Evolutionary conservation across 2,888 invertebrate species (phyloP), one percentile per base, ranked within the genome.

Genomic region (Empis stercorea): DNA sequence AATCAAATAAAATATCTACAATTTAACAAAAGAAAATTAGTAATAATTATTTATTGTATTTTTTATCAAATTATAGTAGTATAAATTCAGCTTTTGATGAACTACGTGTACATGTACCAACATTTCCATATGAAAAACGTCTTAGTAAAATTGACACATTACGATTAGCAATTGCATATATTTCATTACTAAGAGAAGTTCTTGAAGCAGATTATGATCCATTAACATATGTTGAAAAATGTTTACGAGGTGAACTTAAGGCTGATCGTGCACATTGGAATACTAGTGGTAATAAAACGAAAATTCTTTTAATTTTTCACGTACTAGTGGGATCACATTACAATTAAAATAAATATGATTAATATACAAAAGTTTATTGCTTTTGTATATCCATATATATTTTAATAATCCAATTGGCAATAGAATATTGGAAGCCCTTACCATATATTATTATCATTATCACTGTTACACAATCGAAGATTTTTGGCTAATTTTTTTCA

Each of bases 21-120:
- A 32, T n/a, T n/a, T n/a, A n/a, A n/a, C n/a, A n/a, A n/a, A n/a
- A n/a, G n/a, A n/a, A n/a, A n/a, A n/a, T n/a, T n/a, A n/a, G n/a
- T n/a, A n/a, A n/a, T n/a, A n/a, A n/a, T n/a, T n/a, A n/a, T n/a
- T n/a, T n/a, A n/a, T n/a, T n/a, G n/a, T n/a, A n/a, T n/a, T n/a
- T n/a, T n/a, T n/a, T n/a, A n/a, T n/a, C n/a, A 57, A 49, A 66
- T 72, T 82, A 78, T 81, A 89, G 88, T 84, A 96, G 94, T 81
- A 97, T 97, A 76, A 94, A 94, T 82, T 91, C 92, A 72, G 96
- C 95, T 70, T 96, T 96, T 79, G 95, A 97, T 76, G 95, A 95
- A 71, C 81, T 99, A 62, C 79, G 97, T 47, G 86, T 88, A 57
- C 95, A 95, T 74, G 96, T 99, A 59, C 99, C 99, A 44, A 99